A percentile compares a stretch with the other conserved stretches of the same genome.
Evolutionary conservation across 1,140 invertebrate species (phyloP).

Genomic region (Streblospio benedicti): DNA sequence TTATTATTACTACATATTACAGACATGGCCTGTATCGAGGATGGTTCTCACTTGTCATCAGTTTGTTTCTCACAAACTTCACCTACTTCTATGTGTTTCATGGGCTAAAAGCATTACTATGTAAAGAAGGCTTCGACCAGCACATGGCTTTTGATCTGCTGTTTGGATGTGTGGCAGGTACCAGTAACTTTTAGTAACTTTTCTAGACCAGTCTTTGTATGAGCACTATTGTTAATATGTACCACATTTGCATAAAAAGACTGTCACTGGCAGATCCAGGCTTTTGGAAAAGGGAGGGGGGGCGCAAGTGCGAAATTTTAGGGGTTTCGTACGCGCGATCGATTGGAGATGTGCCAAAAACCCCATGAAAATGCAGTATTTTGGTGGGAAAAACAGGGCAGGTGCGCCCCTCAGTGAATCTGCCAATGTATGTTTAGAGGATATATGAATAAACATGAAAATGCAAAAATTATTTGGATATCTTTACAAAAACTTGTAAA

Average conservation of each 20-base stretch:
- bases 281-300: no score
- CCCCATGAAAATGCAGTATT: background rate
- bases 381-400: background rate
- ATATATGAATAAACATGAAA: no score
- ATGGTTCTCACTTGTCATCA: conserved; percentile 69
- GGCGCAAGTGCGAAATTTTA: no score
- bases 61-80: conserved; percentile 78
- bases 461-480: no score
- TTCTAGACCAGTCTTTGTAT: background rate
- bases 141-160: conserved; percentile 62
- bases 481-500: no score
- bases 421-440: no score
- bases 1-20: conserved; percentile 32
- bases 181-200: conserved; percentile 12
- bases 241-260: no score
- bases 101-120: conserved; percentile 55
- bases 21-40: conserved; percentile 66
- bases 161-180: conserved; percentile 64
- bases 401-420: background rate
- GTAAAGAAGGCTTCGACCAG: conserved; percentile 36
- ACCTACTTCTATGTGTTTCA: conserved; percentile 91
- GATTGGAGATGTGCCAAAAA: background rate
- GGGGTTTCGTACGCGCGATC: background rate
- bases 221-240: background rate
- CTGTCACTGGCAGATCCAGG: no score